These are phyloP conservation scores for Cremastinae sp. DNA, from an alignment of 2,888 invertebrate genomes.

Conservation along the genomic window DNA sequence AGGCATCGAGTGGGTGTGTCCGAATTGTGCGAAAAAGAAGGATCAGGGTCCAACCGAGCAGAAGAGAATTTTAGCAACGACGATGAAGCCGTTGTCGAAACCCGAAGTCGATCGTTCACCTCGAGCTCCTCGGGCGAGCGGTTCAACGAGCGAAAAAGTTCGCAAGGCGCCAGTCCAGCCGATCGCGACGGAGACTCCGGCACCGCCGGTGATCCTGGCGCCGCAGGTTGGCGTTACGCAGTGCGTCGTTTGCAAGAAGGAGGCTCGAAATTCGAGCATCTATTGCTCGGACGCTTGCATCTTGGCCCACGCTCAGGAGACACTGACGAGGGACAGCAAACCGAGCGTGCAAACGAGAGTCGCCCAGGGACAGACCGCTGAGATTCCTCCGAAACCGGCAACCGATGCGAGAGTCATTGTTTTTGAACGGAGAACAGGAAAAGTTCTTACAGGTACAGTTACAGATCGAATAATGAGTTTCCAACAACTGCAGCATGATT, in stretches of 20 bases:
- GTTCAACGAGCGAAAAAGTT: constrained; percentile 33
- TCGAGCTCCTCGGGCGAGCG: constrained; percentile 8
- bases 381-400: constrained; percentile 66
- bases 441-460: constrained; percentile 81
- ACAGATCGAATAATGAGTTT: too few species aligned
- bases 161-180: constrained; percentile 22
- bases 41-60: constrained; percentile 67
- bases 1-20: constrained; percentile 94
- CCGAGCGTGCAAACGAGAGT: constrained; percentile 69
- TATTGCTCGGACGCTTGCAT: constrained; percentile 96
- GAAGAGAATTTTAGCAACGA: constrained; percentile 31
- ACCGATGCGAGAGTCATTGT: constrained; percentile 85
- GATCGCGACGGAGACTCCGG: constrained; percentile 4
- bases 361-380: constrained; percentile 59
- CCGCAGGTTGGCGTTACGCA: constrained; percentile 73
- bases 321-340: constrained; percentile 74
- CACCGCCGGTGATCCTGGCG: not conserved
- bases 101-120: constrained; percentile 30
- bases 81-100: constrained; percentile 32
- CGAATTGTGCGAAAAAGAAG: constrained; percentile 87
- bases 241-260: constrained; percentile 90
- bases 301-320: constrained; percentile 89
- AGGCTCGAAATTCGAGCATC: constrained; percentile 89
- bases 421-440: constrained; percentile 91
- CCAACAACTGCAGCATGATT: too few species aligned